A percentile compares a stretch with the other conserved stretches of the same genome.
Evolutionary conservation across 2,888 invertebrate genomes (phyloP).

Genomic region (Latrodectus hesperus): DNA sequence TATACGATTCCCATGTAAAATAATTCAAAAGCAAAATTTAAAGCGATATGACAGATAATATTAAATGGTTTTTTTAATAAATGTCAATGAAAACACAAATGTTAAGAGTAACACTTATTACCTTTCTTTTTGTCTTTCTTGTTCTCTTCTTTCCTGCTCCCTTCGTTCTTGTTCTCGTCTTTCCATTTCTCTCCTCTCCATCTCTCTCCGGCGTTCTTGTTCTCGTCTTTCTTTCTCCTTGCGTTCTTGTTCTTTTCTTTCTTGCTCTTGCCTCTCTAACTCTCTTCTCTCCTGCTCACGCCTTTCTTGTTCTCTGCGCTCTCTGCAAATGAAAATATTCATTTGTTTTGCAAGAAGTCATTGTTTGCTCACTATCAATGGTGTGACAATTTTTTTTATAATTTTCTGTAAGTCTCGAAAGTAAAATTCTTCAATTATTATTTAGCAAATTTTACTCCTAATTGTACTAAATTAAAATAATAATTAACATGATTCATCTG

Average conservation of each 20-base stretch:
- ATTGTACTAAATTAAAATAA: too few species aligned
- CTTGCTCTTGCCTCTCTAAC: constrained; percentile 53
- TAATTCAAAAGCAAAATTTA: too few species aligned
- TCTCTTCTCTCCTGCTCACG: constrained; percentile 52
- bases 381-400: too few species aligned
- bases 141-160: constrained; percentile 49
- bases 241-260: constrained; percentile 56
- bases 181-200: constrained; percentile 57
- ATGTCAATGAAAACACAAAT: not conserved
- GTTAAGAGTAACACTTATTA: not conserved
- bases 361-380: too few species aligned
- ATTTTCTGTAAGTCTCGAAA: too few species aligned
- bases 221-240: constrained; percentile 49
- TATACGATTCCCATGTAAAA: too few species aligned
- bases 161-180: constrained; percentile 53
- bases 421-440: too few species aligned
- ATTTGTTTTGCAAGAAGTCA: too few species aligned
- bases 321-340: not conserved
- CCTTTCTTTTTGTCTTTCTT: constrained; percentile 62
- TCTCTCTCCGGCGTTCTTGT: constrained; percentile 38
- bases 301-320: constrained; percentile 51
- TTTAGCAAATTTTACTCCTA: too few species aligned
- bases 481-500: too few species aligned
- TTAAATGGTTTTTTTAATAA: too few species aligned
- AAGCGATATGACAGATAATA: too few species aligned